phyloP scores from a whole-genome alignment of 2,797 vertebrate genomes.

The Schizopygopsis pylzovi region DNA sequence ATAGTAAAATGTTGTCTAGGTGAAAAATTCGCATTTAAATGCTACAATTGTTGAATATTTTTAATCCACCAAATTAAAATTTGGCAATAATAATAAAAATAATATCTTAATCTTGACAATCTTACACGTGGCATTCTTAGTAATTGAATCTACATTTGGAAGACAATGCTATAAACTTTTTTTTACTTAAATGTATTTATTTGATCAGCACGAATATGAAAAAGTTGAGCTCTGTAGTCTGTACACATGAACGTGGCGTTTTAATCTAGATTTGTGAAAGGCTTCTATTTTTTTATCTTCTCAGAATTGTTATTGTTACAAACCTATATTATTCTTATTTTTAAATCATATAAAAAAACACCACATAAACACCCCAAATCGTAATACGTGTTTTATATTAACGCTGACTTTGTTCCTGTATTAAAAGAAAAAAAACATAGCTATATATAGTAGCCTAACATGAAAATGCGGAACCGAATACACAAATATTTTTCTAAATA shows the following conservation, averaged over 20 bases:
- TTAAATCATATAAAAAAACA: not conserved
- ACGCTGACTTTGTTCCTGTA: not conserved
- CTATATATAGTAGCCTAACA: not conserved
- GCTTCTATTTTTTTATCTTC: not conserved
- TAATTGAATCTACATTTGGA: not conserved
- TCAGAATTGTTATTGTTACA: not conserved
- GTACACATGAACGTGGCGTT: not conserved
- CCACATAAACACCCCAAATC: not conserved
- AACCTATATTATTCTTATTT: not conserved
- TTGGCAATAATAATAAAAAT: not conserved
- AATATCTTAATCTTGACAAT: not conserved
- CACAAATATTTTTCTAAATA: not conserved
- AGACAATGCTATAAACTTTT: not conserved
- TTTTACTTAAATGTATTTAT: not conserved
- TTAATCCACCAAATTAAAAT: not conserved
- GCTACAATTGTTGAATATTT: not conserved
- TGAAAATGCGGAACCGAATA: not conserved
- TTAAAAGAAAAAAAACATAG: too few species aligned
- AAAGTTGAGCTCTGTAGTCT: not conserved
- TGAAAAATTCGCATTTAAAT: not conserved
- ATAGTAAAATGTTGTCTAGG: too few species aligned
- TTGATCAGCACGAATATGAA: not conserved
- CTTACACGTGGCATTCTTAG: not conserved
- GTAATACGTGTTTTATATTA: not conserved
- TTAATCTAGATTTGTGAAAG: not conserved